Percentiles rank a stretch among this genome's conserved stretches.
Conservation (phyloP, 1,140 invertebrate genomes). For the Thereuonema tuberculata region DNA sequence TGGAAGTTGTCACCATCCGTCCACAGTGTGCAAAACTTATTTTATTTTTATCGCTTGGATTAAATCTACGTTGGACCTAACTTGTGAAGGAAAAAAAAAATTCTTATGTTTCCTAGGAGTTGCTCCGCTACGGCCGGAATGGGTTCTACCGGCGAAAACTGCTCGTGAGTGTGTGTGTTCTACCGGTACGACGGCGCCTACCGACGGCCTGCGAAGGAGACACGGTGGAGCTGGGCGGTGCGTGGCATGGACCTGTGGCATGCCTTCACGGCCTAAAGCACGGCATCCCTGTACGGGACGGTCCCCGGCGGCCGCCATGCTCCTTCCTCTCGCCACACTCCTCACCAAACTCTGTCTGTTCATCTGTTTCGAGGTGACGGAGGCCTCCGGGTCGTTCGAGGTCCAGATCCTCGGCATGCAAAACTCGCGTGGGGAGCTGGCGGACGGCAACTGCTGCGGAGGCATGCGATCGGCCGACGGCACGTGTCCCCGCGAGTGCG, state of each 20-base stretch:
- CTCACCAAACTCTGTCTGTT: too few relatives aligned
- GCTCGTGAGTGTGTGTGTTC: too few relatives aligned
- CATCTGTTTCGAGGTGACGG: too few relatives aligned
- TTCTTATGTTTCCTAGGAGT: too few relatives aligned
- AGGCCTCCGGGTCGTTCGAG: conserved; percentile 72
- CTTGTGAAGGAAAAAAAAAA: too few relatives aligned
- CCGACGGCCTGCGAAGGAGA: not conserved
- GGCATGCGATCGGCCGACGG: conserved; percentile 24
- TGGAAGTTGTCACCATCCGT: not conserved
- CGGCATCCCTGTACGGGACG: not conserved
- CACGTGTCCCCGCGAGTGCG: conserved; percentile 46
- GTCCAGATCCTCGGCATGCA: conserved; percentile 77
- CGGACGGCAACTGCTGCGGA: conserved; percentile 67
- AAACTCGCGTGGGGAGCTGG: conserved; percentile 66
- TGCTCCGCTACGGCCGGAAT: too few relatives aligned
- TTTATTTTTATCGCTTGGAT: too few relatives aligned
- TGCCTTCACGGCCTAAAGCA: not conserved
- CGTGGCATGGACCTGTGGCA: not conserved
- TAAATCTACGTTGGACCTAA: too few relatives aligned
- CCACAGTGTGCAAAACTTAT: too few relatives aligned
- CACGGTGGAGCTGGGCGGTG: not conserved
- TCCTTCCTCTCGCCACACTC: not conserved
- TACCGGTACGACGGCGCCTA: not conserved
- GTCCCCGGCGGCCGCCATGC: not conserved
- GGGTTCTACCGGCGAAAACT: too few relatives aligned